A percentile compares a stretch with the other conserved stretches of the same genome.
Conservation (phyloP, 2,888 invertebrate genomes). For the Drosophila yooni region DNA sequence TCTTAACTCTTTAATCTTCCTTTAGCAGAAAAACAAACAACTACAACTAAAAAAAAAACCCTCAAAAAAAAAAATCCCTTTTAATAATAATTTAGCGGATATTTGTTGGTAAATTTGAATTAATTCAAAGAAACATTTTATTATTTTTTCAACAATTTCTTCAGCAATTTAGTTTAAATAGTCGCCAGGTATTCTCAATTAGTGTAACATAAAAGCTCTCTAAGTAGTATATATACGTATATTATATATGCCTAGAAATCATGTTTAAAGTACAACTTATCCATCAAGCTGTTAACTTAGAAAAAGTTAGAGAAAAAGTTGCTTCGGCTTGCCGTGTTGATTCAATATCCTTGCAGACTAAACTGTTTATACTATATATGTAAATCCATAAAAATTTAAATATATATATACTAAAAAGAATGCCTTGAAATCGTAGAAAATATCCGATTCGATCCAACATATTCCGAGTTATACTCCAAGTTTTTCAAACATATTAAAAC, state of each 20-base stretch:
- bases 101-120: constrained; percentile 56
- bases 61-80: background rate
- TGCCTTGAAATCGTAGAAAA: background rate
- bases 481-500: background rate
- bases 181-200: constrained; percentile 21
- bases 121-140: constrained; percentile 22
- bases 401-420: background rate
- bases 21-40: constrained; percentile 37
- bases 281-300: constrained; percentile 5
- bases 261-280: constrained; percentile 6
- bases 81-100: constrained; percentile 45
- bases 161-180: constrained; percentile 13
- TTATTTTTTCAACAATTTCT: constrained; percentile 13
- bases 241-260: constrained; percentile 8
- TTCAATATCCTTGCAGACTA: constrained; percentile 9
- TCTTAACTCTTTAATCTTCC: constrained; percentile 45
- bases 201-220: constrained; percentile 13
- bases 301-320: background rate
- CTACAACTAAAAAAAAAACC: constrained; percentile 5
- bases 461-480: background rate
- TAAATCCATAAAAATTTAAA: too few species aligned
- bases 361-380: fast-evolving
- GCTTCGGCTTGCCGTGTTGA: constrained; percentile 3
- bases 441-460: background rate
- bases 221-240: constrained; percentile 27